Evolutionary conservation across 1,140 invertebrate genomes (phyloP).

Genomic region (Anastrepha ludens): DNA sequence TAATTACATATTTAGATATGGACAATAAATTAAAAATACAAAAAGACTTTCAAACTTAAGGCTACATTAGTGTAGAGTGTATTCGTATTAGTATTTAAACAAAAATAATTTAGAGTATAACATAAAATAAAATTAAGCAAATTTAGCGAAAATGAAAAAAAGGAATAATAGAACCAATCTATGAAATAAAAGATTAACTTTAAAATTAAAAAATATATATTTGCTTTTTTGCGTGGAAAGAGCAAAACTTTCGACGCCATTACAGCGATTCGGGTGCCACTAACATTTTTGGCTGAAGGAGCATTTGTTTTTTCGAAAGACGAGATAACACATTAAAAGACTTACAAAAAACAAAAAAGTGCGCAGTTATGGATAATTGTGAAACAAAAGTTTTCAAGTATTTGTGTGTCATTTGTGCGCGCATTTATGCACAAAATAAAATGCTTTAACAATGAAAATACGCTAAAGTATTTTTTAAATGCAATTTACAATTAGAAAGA

Average conservation of each 20-base stretch:
- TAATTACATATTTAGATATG: background rate
- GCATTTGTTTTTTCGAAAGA: background rate
- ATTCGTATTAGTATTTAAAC: background rate
- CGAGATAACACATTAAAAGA: no score
- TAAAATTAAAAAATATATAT: no score
- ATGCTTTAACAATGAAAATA: background rate
- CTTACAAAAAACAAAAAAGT: background rate
- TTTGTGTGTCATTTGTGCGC: background rate
- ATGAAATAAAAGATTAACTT: no score
- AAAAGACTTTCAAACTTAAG: constrained; percentile 9
- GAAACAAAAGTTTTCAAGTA: background rate
- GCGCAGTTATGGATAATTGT: background rate
- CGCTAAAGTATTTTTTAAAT: background rate
- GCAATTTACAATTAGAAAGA: constrained; percentile 23
- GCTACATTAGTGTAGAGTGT: background rate
- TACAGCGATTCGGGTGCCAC: background rate
- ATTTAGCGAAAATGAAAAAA: no score
- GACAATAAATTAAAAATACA: constrained; percentile 27
- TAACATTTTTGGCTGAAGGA: background rate
- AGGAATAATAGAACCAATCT: no score
- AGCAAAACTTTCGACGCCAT: background rate
- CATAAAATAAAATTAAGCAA: background rate
- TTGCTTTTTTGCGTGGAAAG: background rate
- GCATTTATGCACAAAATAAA: background rate
- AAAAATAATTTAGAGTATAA: background rate